A percentile compares a stretch with the other conserved stretches of the same genome.
Conservation (phyloP, 2,797 vertebrate species). For the Semaprochilodus insignis region DNA sequence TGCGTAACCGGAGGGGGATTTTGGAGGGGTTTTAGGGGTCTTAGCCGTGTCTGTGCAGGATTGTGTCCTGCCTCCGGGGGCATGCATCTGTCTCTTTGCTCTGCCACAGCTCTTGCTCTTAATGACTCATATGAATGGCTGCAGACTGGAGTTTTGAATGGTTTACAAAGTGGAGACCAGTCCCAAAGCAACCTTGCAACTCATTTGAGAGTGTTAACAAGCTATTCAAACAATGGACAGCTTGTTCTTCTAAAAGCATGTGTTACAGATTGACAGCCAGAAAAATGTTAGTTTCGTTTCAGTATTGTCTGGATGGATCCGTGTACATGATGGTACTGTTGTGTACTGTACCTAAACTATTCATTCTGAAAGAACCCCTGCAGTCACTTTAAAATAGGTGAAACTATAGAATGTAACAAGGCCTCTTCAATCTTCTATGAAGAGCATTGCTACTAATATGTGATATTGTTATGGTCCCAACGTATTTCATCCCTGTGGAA, state of each 20-base stretch:
- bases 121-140: constrained; percentile 54
- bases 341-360: background rate
- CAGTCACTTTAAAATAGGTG: background rate
- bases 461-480: constrained; percentile 38
- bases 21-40: constrained; percentile 51
- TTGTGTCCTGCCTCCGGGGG: constrained; percentile 53
- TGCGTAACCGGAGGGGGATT: constrained; percentile 56
- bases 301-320: background rate
- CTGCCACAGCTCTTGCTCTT: constrained; percentile 43
- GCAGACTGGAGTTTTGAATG: constrained; percentile 41
- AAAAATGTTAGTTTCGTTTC: background rate
- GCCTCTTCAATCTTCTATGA: constrained; percentile 4
- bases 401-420: constrained; percentile 2
- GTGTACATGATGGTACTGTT: background rate
- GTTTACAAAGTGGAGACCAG: constrained; percentile 35
- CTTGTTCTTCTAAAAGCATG: constrained; percentile 14
- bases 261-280: background rate
- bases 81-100: constrained; percentile 35
- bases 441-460: background rate
- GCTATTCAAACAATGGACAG: constrained; percentile 39
- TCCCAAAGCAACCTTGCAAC: constrained; percentile 19
- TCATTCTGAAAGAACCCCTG: background rate
- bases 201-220: constrained; percentile 47
- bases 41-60: constrained; percentile 54
- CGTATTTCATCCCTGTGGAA: constrained; percentile 49